These are phyloP conservation scores for Acanthopagrus latus DNA, from an alignment of 2,797 vertebrate species.

Conservation along the genomic window DNA sequence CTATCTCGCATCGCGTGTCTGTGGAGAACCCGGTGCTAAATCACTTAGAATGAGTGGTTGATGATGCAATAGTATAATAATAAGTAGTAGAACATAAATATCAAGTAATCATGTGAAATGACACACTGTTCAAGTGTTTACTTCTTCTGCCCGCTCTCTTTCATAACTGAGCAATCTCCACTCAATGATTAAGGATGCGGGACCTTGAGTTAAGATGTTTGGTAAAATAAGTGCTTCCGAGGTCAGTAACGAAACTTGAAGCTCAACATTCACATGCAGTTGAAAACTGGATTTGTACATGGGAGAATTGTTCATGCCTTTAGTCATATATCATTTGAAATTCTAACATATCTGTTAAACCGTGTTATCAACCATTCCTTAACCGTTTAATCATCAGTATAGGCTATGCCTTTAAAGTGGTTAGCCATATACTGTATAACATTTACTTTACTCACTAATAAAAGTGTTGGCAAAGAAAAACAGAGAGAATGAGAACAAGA, in stretches of 20 bases:
- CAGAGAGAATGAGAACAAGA: background rate
- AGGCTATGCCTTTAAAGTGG: background rate
- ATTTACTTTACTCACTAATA: background rate
- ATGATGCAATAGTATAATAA: no score
- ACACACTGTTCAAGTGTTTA: no score
- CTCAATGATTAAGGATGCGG: background rate
- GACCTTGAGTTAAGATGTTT: background rate
- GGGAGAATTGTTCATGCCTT: background rate
- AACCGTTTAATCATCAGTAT: background rate
- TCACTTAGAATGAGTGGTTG: no score
- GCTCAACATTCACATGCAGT: background rate
- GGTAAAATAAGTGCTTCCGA: background rate
- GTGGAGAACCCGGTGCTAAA: no score
- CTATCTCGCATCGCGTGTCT: no score
- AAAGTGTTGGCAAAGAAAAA: background rate
- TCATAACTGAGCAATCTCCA: background rate
- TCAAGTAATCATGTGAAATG: background rate
- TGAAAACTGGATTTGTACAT: background rate
- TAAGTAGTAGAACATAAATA: no score
- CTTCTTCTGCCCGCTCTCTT: background rate
- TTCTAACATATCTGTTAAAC: background rate
- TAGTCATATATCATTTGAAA: background rate
- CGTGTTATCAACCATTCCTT: background rate
- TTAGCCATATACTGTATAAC: no score
- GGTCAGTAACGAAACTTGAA: background rate